phyloP scores from a whole-genome alignment of 2,797 vertebrate species.

The Arnoldichthys spilopterus region DNA sequence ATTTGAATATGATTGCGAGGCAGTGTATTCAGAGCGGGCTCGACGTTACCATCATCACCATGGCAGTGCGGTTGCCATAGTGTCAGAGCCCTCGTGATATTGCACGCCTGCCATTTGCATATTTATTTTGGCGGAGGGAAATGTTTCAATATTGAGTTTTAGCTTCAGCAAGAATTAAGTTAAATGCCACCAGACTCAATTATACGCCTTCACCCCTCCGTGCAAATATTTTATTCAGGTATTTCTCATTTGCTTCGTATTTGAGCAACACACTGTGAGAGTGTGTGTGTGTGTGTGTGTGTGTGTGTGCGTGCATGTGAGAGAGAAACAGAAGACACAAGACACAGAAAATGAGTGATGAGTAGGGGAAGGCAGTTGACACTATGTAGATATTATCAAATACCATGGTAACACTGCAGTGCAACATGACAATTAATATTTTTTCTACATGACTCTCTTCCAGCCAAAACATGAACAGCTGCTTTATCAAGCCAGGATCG shows the following conservation, averaged over 20 bases:
- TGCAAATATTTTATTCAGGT: slow-evolving; percentile 43
- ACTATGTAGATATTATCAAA: slow-evolving; percentile 2
- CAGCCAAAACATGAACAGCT: slow-evolving; percentile 15
- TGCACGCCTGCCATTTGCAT: slow-evolving; percentile 33
- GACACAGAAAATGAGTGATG: neutral
- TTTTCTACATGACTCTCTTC: slow-evolving; percentile 7
- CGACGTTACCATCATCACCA: slow-evolving; percentile 13
- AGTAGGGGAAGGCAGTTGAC: neutral
- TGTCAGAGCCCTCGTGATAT: slow-evolving; percentile 22
- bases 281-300: too few relatives aligned
- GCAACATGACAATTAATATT: slow-evolving; percentile 17
- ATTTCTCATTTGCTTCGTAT: slow-evolving; percentile 22
- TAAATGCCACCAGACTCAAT: slow-evolving; percentile 45
- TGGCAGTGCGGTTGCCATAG: slow-evolving; percentile 31
- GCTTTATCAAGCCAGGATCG: neutral
- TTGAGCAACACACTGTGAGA: neutral
- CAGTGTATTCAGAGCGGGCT: neutral
- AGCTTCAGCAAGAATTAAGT: slow-evolving; percentile 31
- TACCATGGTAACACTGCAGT: neutral
- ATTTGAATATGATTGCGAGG: slow-evolving; percentile 25
- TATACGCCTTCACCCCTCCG: slow-evolving; percentile 14
- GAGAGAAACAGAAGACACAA: neutral
- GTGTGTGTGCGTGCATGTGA: neutral
- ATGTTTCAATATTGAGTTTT: slow-evolving; percentile 48
- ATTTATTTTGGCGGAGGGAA: slow-evolving; percentile 38